Evolutionary conservation across 2,888 invertebrate genomes (phyloP).

Genomic region (Clunio marinus): DNA sequence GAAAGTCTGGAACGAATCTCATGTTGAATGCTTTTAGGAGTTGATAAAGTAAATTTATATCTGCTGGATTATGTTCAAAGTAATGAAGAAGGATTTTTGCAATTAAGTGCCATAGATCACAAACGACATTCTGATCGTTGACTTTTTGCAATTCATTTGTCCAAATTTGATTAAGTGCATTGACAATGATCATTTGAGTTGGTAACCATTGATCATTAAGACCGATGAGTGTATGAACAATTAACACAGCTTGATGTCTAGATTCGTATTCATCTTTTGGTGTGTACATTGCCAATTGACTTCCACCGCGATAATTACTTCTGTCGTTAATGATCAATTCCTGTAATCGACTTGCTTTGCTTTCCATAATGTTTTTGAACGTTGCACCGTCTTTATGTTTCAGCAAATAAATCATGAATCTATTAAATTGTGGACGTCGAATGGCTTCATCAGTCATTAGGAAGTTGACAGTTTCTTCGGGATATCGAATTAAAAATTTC

Average conservation of each 20-base stretch:
- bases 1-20: constrained; percentile 88
- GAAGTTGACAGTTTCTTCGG: constrained; percentile 73
- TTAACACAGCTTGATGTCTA: constrained; percentile 79
- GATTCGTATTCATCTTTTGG: constrained; percentile 66
- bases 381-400: constrained; percentile 75
- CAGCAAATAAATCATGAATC: constrained; percentile 77
- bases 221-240: constrained; percentile 76
- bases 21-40: constrained; percentile 81
- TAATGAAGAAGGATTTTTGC: constrained; percentile 88
- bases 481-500: constrained; percentile 81
- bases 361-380: constrained; percentile 76
- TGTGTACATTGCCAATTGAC: constrained; percentile 44
- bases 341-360: constrained; percentile 47
- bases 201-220: constrained; percentile 85
- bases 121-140: constrained; percentile 59
- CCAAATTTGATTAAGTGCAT: constrained; percentile 79
- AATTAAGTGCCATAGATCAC: constrained; percentile 85
- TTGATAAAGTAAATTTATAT: constrained; percentile 89
- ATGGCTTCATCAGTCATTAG: constrained; percentile 76
- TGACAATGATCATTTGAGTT: constrained; percentile 72
- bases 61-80: constrained; percentile 84
- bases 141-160: constrained; percentile 75
- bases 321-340: constrained; percentile 44
- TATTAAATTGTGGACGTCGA: constrained; percentile 78
- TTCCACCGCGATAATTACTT: constrained; percentile 51